Evolutionary conservation across 1,140 invertebrate genomes (phyloP).

Genomic region (Cepaea nemoralis): DNA sequence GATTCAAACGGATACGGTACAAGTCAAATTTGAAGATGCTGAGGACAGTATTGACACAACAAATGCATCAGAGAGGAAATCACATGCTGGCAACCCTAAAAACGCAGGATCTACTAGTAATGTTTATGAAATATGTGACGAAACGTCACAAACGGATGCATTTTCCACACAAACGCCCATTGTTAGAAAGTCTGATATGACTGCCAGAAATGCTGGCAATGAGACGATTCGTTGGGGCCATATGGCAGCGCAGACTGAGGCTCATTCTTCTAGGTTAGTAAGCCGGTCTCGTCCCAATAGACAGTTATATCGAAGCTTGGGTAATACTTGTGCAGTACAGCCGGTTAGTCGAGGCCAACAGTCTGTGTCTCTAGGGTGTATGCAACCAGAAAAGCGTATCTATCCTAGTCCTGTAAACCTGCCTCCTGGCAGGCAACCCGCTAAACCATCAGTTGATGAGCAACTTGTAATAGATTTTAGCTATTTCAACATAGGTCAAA

Average conservation of each 20-base stretch:
- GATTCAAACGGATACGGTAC: neutral
- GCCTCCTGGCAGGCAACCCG: neutral
- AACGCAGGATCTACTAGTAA: neutral
- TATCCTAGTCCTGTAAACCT: neutral
- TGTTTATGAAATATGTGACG: neutral
- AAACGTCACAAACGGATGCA: neutral
- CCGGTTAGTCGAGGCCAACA: neutral
- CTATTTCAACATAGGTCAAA: neutral
- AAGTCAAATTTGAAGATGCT: neutral
- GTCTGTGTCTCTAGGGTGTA: neutral
- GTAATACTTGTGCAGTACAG: neutral
- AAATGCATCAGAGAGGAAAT: neutral
- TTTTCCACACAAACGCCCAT: neutral
- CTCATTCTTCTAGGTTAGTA: neutral
- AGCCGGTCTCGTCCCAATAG: neutral
- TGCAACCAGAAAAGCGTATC: neutral
- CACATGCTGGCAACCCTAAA: neutral
- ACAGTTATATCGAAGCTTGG: neutral
- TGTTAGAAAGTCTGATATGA: neutral
- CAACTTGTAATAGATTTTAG: neutral
- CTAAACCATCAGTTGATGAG: neutral
- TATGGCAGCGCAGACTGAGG: neutral
- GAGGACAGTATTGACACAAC: neutral
- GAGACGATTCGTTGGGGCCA: neutral
- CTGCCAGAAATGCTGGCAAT: neutral